phyloP scores from a whole-genome alignment of 2,113 vertebrate genomes.

The Charina bottae region DNA sequence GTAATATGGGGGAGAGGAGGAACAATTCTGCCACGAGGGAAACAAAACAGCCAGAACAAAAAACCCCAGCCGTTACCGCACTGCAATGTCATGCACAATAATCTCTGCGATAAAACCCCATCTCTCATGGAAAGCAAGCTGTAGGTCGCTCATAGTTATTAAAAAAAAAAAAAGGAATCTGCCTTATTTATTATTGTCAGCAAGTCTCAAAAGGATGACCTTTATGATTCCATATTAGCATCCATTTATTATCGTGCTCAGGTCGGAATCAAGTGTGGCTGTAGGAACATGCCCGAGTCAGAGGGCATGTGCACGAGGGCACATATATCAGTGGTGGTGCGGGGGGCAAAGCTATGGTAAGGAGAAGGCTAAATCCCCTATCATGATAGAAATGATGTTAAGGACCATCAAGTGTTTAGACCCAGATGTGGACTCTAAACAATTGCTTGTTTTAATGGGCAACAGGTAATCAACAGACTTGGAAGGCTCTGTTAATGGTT shows the following conservation, averaged over 20 bases:
- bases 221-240: conserved; percentile 16
- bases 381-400: background rate
- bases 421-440: conserved; percentile 14
- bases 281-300: background rate
- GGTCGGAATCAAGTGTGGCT: background rate
- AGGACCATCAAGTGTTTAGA: background rate
- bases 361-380: background rate
- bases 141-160: background rate
- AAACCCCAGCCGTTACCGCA: conserved; percentile 24
- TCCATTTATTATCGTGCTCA: conserved; percentile 7
- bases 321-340: fast-evolving
- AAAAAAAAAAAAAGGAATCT: background rate
- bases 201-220: background rate
- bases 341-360: background rate
- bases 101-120: background rate
- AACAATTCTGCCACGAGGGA: conserved; percentile 10
- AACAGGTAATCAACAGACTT: background rate
- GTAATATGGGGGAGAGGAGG: conserved; percentile 2
- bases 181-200: background rate
- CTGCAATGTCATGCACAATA: background rate
- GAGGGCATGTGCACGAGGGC: background rate
- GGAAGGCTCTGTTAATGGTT: background rate
- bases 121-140: conserved; percentile 18
- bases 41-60: background rate
- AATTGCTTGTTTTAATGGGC: conserved; percentile 1